Base-by-base conservation (phyloP, 2,113 vertebrate species). In the Tragelaphus strepsiceros region DNA sequence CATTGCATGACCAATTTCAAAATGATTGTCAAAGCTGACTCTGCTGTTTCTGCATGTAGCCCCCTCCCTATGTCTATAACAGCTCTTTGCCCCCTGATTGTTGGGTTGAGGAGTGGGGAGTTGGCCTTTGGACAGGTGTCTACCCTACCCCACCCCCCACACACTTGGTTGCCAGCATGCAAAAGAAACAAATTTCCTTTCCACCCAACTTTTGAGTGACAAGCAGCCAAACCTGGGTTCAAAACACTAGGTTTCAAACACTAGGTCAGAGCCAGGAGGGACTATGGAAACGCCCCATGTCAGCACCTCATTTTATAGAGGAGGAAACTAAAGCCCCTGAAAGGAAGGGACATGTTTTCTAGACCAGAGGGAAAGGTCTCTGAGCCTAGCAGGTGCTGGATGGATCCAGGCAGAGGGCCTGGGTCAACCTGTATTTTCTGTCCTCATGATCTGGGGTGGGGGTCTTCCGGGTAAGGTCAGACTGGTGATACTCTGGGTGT, bases 261-360 rank as follows among this genome's bases (percentile, higher is more conserved):
- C 17, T 71, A 51, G 58, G 53, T 90, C 71, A 77, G 85, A 87
- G 26, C 30, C 35, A 51, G 53, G 58, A 61, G 62, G 13, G 35
- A 43, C 26, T n/a, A 51, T 4, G 19, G 30, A 51, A 59, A 92
- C 2, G 2, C 43, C n/a, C 22, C 2, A 39, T 46, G 46, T 51
- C 19, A 90, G 74, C 28, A 80, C 51, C 32, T 87, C 6, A 26
- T 82, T 74, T 86, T 51, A 10, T 14, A 77, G 15, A 56, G 49
- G 6, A 62, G 71, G 61, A 90, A 90, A 82, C 71, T 21, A 32
- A 91, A 71, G n/a, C 28, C 61, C 46, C 32, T 51, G 49, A 49
- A 86, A 90, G 15, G 61, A 78, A 82, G 21, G 12, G 13, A 74
- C 24, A 51, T 86, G 43, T 81, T 85, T 89, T 89, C 84, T 71